phyloP scores from a whole-genome alignment of 2,888 invertebrate species.

The Cantharis nigra region DNA sequence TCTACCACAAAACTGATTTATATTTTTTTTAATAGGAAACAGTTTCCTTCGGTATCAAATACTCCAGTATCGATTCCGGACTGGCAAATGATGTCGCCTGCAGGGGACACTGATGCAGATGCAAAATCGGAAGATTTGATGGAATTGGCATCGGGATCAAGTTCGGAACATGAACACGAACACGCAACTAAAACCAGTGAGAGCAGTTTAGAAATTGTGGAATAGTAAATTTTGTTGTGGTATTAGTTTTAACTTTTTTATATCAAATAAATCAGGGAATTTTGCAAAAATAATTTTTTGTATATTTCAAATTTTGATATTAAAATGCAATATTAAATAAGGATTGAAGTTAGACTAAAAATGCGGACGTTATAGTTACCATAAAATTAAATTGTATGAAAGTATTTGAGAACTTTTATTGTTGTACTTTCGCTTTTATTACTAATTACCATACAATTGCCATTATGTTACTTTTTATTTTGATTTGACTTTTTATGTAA shows the following conservation, averaged over 20 bases:
- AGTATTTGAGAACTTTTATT: background rate
- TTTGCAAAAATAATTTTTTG: background rate
- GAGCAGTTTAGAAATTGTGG: constrained; percentile 77
- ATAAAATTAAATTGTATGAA: background rate
- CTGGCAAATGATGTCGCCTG: constrained; percentile 72
- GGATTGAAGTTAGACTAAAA: background rate
- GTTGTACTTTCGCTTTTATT: background rate
- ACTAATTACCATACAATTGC: background rate
- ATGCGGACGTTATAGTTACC: background rate
- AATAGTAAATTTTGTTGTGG: constrained; percentile 39
- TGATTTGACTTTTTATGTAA: background rate
- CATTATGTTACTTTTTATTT: background rate
- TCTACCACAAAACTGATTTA: too few relatives aligned
- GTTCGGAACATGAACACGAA: constrained; percentile 74
- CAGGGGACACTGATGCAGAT: constrained; percentile 51
- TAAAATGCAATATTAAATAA: background rate
- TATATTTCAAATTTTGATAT: background rate
- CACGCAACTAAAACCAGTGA: constrained; percentile 76
- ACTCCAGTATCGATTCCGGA: constrained; percentile 73
- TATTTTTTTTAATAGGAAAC: constrained; percentile 62
- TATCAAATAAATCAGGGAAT: background rate
- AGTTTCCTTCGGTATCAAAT: constrained; percentile 72
- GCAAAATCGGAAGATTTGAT: constrained; percentile 59
- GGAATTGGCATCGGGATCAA: constrained; percentile 62
- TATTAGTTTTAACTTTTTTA: background rate